phyloP scores from a whole-genome alignment of 1,140 invertebrate species.

The Bilobella aurantiaca region DNA sequence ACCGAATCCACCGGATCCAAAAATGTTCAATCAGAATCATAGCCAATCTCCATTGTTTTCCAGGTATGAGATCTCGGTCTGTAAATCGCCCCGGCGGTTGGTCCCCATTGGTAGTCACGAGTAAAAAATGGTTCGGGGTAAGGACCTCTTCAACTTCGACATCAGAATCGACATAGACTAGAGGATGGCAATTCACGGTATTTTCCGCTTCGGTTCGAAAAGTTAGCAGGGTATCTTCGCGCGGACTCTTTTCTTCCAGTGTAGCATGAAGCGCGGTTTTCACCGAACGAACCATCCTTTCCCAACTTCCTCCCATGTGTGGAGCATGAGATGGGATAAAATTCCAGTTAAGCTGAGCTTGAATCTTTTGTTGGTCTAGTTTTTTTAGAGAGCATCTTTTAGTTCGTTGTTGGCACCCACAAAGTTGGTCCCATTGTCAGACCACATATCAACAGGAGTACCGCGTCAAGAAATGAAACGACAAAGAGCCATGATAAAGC shows the following conservation, averaged over 20 bases:
- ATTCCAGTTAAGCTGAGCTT: constrained; percentile 25
- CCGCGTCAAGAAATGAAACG: constrained; percentile 36
- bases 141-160: constrained; percentile 35
- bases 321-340: constrained; percentile 38
- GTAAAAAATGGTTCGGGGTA: constrained; percentile 32
- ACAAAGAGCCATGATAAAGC: constrained; percentile 30
- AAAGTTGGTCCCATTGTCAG: constrained; percentile 43
- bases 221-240: constrained; percentile 36
- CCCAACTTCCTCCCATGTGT: constrained; percentile 38
- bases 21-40: neutral
- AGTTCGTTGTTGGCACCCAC: constrained; percentile 34
- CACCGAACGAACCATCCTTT: constrained; percentile 37
- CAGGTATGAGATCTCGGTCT: neutral
- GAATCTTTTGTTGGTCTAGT: neutral
- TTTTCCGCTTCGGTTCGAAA: constrained; percentile 34
- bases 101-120: constrained; percentile 13
- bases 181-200: constrained; percentile 36
- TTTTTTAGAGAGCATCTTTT: neutral
- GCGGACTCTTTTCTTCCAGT: constrained; percentile 1
- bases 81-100: constrained; percentile 11
- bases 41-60: constrained; percentile 2
- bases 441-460: constrained; percentile 28
- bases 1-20: constrained; percentile 5
- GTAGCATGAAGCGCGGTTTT: constrained; percentile 33
- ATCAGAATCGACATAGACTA: constrained; percentile 33